Percentiles rank a stretch among this genome's conserved stretches.
Evolutionary conservation across 2,113 vertebrate species (phyloP).

Genomic region (Gallinago undulata): DNA sequence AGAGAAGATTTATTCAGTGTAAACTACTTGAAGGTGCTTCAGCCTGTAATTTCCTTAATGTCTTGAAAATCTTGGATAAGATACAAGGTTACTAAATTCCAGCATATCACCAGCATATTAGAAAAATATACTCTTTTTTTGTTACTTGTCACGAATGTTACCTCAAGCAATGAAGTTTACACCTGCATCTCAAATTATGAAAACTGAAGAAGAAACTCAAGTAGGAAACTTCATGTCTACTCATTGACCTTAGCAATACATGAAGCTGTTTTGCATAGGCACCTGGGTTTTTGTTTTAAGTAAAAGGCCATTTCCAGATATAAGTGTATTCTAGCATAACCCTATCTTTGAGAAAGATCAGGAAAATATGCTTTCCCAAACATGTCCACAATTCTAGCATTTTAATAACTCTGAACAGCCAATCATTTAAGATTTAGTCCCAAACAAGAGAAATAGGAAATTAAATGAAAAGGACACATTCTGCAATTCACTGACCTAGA

Average conservation of each 20-base stretch:
- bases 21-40: neutral
- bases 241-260: neutral
- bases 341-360: neutral
- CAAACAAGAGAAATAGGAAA: conserved; percentile 11
- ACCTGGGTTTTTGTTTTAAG: neutral
- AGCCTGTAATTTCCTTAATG: neutral
- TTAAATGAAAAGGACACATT: neutral
- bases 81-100: neutral
- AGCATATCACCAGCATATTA: neutral
- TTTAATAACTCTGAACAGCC: neutral
- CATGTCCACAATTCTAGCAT: neutral
- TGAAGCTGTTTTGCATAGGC: neutral
- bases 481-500: neutral
- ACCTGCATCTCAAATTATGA: neutral
- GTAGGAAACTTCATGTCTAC: neutral
- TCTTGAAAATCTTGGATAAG: neutral
- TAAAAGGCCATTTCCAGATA: neutral
- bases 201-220: neutral
- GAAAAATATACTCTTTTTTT: neutral
- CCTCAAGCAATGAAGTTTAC: neutral
- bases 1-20: neutral
- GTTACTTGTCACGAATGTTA: neutral
- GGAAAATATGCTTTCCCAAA: neutral
- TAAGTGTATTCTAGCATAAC: rapidly evolving
- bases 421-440: neutral